Base-by-base conservation (phyloP, 2,113 vertebrate genomes). In the Festucalex cinctus region DNA sequence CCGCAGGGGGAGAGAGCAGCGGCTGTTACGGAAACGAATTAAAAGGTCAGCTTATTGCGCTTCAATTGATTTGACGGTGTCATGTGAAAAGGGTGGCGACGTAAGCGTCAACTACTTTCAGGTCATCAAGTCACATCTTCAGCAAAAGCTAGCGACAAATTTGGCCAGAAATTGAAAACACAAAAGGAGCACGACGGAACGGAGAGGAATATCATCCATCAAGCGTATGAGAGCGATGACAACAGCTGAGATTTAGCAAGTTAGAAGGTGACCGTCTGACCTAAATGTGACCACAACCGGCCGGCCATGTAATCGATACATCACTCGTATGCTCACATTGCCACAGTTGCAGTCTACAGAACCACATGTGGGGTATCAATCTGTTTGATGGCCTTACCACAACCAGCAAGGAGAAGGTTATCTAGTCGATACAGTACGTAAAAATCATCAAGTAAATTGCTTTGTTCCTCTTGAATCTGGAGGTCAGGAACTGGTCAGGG, bases 331-430 rank as follows among this genome's bases (percentile, higher is more conserved):
- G 70, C 36, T 64, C 43, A 49, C 65, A 39, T 73, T 58, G 53
- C 63, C 59, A 36, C 70, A 70, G 35, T 16, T 80, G 70, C 14
- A 17, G 53, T 46, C 73, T 59, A 43, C 62, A 63, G 59, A 17
- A 74, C 72, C 75, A 76, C 77, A 85, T 78, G 56, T 78, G 79
- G 77, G 66, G 63, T 58, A 65, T 16, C 19, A 74, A 60, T 87
- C 76, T 81, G 81, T 73, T 88, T 85, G 78, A 83, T 85, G 73
- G 48, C 75, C 81, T 83, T 76, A 69, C 76, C 79, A 61, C 24
- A 60, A 80, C 65, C 64, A 82, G 68, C 69, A 28, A 41, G 70
- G 61, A 73, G 56, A 22, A 20, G 65, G 53, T 83, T 80, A 78
- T 83, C 79, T 77, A 71, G 44, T 22, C 75, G 76, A 79, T 59